Base-by-base conservation (phyloP, 2,888 invertebrate species). In the Cylloceria caligata region DNA sequence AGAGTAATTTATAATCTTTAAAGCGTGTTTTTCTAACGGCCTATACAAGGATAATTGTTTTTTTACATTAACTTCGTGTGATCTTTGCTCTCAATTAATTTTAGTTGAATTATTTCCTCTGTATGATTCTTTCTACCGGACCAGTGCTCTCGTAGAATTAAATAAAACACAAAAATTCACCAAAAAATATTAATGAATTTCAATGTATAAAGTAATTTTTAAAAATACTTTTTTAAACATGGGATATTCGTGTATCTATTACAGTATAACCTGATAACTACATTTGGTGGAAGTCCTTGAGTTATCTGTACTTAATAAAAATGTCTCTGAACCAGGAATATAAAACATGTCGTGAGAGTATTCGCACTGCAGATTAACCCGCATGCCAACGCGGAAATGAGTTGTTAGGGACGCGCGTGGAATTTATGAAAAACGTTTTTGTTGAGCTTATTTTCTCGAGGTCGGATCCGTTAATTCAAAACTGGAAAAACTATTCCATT, bases 361-460 rank as follows among this genome's bases (percentile, higher is more conserved):
- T 16, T 27, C 65, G 30, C 27, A 24, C 30, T 57, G 3, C 24
- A 21, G 11, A 39, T 9, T 30, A 34, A 4, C 21, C 3, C 42
- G 64, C 45, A 27, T n/a, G 30, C 13, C 64, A 62, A 69, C 27
- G 62, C 77, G 77, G 77, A 69, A 77, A 64, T 68, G 6, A 39
- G 13, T 76, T 36, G 36, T 69, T 64, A 52, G n/a, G n/a, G 57
- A 30, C 62, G 69, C 47, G 69, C 39, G 36, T 60, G 16, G 60
- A 75, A 75, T 75, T 75, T 75, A 62, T 62, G 68, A 27, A 68
- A 60, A 76, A 7, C 68, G 11, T 62, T 27, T 19, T 60, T 68
- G 24, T 47, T 11, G 3, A n/a, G 6, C 13, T 76, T 19, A 30
- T 7, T 52, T 52, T 52, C 24, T 21, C 75, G 65, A 75, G 75